Percentiles rank a stretch among this genome's conserved stretches.
Evolutionary conservation across 2,113 vertebrate species (phyloP).

Genomic region (mouse (Mus musculus)): DNA sequence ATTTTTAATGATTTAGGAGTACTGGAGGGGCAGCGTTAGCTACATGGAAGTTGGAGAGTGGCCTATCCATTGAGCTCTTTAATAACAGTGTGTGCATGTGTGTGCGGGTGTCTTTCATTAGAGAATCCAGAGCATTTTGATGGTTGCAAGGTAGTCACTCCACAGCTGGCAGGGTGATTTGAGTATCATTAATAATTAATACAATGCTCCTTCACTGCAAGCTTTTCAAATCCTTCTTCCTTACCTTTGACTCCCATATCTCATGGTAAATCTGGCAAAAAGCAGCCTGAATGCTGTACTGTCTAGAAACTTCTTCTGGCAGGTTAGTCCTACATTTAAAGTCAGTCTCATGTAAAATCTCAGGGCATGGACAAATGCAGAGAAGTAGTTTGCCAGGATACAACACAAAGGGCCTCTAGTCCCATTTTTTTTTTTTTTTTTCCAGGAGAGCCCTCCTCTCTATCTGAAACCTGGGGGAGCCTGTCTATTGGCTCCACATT

Average conservation of each 20-base stretch:
- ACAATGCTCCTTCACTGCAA: background rate
- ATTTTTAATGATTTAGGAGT: too few relatives aligned
- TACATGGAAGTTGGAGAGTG: too few relatives aligned
- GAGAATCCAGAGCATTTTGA: too few relatives aligned
- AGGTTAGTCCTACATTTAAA: background rate
- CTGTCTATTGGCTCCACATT: background rate
- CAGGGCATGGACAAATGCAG: background rate
- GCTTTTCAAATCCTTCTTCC: background rate
- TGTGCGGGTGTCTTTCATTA: too few relatives aligned
- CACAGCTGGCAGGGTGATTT: too few relatives aligned
- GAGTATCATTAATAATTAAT: too few relatives aligned
- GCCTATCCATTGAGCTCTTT: too few relatives aligned
- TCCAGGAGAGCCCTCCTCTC: background rate
- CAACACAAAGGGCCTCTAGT: background rate
- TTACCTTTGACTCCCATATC: background rate
- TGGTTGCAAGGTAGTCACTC: too few relatives aligned
- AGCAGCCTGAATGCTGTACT: background rate
- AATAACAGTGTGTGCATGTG: too few relatives aligned
- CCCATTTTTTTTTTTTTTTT: background rate
- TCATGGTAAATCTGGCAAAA: background rate
- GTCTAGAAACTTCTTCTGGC: background rate
- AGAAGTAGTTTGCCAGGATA: background rate
- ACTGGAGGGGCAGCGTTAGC: too few relatives aligned
- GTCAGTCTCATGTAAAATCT: background rate
- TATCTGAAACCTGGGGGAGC: background rate